Percentiles rank a stretch among this genome's conserved stretches.
Conservation (phyloP, 2,113 vertebrate species). For the Cyprinus carpio region DNA sequence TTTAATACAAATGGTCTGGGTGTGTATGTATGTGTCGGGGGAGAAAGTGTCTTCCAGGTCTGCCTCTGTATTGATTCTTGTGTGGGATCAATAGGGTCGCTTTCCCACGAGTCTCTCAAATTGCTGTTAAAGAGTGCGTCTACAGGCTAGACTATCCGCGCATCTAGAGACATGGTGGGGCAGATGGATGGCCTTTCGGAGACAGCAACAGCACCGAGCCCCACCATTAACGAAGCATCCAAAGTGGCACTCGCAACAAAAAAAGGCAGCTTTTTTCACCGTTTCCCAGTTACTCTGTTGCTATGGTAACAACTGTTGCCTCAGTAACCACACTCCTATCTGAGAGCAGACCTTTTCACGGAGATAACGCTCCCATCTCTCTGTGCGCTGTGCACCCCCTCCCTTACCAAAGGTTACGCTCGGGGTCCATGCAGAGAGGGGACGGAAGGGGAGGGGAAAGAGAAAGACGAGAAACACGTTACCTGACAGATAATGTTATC, state of each 20-base stretch:
- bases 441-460: conserved; percentile 64
- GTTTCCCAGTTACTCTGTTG: conserved; percentile 51
- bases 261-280: conserved; percentile 20
- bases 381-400: conserved; percentile 37
- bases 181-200: conserved; percentile 32
- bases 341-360: conserved; percentile 49
- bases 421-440: conserved; percentile 73
- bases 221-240: background rate
- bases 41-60: conserved; percentile 2
- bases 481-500: conserved; percentile 87
- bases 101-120: conserved; percentile 26
- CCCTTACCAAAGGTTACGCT: conserved; percentile 64
- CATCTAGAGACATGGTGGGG: conserved; percentile 13
- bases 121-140: conserved; percentile 5
- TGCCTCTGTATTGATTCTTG: conserved; percentile 47
- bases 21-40: background rate
- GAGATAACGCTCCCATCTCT: conserved; percentile 37
- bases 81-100: conserved; percentile 55
- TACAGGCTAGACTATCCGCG: conserved; percentile 8
- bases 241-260: conserved; percentile 34
- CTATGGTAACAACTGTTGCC: conserved; percentile 56
- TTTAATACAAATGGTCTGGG: background rate
- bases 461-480: conserved; percentile 80
- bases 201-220: conserved; percentile 42
- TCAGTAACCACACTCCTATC: conserved; percentile 41